These are phyloP conservation scores for Sinotaia quadrata DNA, from an alignment of 2,888 invertebrate genomes.

Conservation along the genomic window DNA sequence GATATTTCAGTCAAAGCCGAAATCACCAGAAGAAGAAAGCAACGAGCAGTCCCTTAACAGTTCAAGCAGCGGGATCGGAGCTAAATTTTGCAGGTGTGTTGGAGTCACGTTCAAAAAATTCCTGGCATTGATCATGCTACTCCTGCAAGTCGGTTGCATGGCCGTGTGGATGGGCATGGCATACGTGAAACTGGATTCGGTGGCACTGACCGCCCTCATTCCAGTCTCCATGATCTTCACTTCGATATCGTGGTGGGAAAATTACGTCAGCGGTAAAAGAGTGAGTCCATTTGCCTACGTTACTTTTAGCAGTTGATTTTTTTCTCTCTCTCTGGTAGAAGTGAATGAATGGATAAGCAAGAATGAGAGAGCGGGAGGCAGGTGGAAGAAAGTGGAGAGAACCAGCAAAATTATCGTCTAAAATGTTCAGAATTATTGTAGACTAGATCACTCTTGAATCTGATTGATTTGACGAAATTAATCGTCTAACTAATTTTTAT, in stretches of 20 bases:
- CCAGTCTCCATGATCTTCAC: constrained; percentile 87
- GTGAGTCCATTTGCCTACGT: too few species aligned
- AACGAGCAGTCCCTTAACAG: neutral
- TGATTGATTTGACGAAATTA: too few species aligned
- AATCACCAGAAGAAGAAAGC: neutral
- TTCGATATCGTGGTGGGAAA: constrained; percentile 98
- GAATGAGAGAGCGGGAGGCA: too few species aligned
- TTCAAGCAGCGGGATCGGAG: neutral
- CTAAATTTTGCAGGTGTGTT: too few species aligned
- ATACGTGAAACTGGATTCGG: constrained; percentile 17
- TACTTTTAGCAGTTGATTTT: too few species aligned
- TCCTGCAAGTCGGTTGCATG: constrained; percentile 41
- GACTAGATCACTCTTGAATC: too few species aligned
- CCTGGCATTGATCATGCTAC: constrained; percentile 30
- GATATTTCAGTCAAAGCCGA: constrained; percentile 7
- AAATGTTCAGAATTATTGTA: too few species aligned
- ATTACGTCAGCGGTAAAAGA: constrained; percentile 74
- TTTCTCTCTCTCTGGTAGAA: too few species aligned
- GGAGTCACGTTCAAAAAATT: neutral
- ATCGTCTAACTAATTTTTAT: too few species aligned
- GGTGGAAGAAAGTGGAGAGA: too few species aligned
- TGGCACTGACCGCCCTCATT: constrained; percentile 78
- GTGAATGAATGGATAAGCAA: too few species aligned
- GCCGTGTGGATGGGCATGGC: constrained; percentile 41
- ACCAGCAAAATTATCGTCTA: too few species aligned